Conservation (phyloP, 1,140 invertebrate species). For the Zaprionus taronus region DNA sequence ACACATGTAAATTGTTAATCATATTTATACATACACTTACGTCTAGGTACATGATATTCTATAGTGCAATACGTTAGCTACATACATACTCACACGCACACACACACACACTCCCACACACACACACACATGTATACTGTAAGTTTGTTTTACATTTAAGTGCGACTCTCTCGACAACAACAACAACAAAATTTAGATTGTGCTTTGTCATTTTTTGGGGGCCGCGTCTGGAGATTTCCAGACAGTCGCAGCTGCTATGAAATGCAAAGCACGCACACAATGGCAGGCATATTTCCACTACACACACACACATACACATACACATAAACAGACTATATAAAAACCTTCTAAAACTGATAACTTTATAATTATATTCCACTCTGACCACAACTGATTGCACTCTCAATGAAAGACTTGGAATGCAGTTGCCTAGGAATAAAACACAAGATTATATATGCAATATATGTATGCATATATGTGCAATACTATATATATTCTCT, state of each 20-base stretch:
- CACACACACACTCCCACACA: slow-evolving; percentile 26
- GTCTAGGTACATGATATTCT: slow-evolving; percentile 45
- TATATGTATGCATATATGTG: background rate
- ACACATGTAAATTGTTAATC: slow-evolving; percentile 74
- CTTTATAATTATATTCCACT: slow-evolving; percentile 59
- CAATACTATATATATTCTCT: slow-evolving; percentile 38
- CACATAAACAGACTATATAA: slow-evolving; percentile 11
- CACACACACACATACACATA: slow-evolving; percentile 47
- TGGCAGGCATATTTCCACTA: slow-evolving; percentile 9
- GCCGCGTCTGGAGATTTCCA: slow-evolving; percentile 68
- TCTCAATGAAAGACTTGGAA: slow-evolving; percentile 7
- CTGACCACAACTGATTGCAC: slow-evolving; percentile 30
- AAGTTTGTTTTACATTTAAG: slow-evolving; percentile 11
- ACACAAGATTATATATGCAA: background rate
- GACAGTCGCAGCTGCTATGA: slow-evolving; percentile 32
- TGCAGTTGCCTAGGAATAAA: slow-evolving; percentile 5
- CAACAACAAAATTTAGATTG: slow-evolving; percentile 57
- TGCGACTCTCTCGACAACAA: slow-evolving; percentile 34
- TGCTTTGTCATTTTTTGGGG: slow-evolving; percentile 55
- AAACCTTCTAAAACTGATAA: slow-evolving; percentile 33
- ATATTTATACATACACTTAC: slow-evolving; percentile 58
- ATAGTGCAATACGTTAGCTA: slow-evolving; percentile 78
- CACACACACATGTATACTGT: background rate
- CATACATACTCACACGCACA: slow-evolving; percentile 38
- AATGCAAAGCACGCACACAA: slow-evolving; percentile 61